Evolutionary conservation across 1,140 invertebrate species (phyloP), one percentile per base, ranked within the genome.

Genomic region (Eueides isabella): DNA sequence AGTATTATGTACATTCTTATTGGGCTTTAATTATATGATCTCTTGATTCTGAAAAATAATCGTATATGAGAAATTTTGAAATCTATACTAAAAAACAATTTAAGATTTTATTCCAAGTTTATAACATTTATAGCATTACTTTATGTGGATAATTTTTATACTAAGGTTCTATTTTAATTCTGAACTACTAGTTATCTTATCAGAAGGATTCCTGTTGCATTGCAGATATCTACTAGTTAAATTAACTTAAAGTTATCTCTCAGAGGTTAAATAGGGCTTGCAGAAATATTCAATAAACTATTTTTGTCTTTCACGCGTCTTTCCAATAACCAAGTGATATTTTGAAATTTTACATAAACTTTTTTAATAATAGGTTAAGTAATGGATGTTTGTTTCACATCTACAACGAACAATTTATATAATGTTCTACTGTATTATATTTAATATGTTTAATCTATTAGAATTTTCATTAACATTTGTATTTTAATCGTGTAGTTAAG

Each of bases 241-340:
- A 23, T 55, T 55, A 55, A 55, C 19, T 9, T 55, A 26, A 55
- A 55, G 44, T 55, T 55, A 55, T 55, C 35, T 14, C 12, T 2
- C 14, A 19, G 41, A 14, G 14, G 5, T 44, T 16, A 44, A 44
- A 44, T 19, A 19, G 41, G 5, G 41, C 41, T 44, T 19, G 16
- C n/a, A n/a, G n/a, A 9, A 19, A 44, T 14, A 19, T 44, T 19
- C n/a, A 44, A 44, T 44, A 1, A 19, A 44, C 41, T 44, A 44
- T 44, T 44, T 19, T 72, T 77, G 73, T 83, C 75, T 79, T 81
- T 68, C 71, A 75, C 76, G 79, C 73, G 84, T 87, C 85, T 89
- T 89, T 89, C 88, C 85, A 84, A 84, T 86, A 85, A 87, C 80
- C 83, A 83, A 87, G 88, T 90, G 88, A 92, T 92, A 92, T 90